Conservation (phyloP, 2,797 vertebrate genomes). For the Apogon talboti region DNA sequence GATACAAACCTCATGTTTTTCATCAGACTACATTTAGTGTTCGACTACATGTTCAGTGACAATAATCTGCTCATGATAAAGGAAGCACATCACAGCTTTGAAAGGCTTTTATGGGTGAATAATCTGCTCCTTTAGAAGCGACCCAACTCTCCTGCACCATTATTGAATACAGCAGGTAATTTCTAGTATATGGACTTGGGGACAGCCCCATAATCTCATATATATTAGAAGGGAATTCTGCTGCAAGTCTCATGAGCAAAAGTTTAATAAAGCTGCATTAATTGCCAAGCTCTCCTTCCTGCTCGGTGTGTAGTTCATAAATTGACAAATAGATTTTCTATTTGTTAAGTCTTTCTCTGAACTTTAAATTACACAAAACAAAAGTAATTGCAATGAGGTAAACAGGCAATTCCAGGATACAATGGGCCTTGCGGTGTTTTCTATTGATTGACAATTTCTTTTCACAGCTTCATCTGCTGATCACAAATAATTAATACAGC, state of each 20-base stretch:
- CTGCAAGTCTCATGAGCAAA: neutral
- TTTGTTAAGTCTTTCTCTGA: slow-evolving; percentile 38
- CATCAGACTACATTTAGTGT: neutral
- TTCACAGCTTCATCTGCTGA: slow-evolving; percentile 14
- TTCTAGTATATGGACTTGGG: neutral
- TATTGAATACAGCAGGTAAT: neutral
- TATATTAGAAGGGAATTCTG: slow-evolving; percentile 2
- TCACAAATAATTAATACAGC: slow-evolving; percentile 22
- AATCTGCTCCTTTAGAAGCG: slow-evolving; percentile 8
- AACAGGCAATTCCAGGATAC: slow-evolving; percentile 19
- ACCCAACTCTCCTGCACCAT: neutral
- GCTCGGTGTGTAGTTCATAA: neutral
- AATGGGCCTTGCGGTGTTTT: slow-evolving; percentile 13
- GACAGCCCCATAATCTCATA: slow-evolving; percentile 3
- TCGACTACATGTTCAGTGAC: neutral
- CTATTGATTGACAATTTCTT: slow-evolving; percentile 36
- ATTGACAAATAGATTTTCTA: neutral
- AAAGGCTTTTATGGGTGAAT: neutral
- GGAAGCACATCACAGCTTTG: neutral
- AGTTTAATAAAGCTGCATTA: slow-evolving; percentile 16
- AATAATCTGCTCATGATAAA: slow-evolving; percentile 4
- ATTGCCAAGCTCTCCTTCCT: slow-evolving; percentile 6
- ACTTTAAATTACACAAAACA: slow-evolving; percentile 29
- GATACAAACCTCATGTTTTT: too few relatives aligned
- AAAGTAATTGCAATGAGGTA: slow-evolving; percentile 34